phyloP scores from a whole-genome alignment of 2,797 vertebrate genomes.

The Scarus forsteni region DNA sequence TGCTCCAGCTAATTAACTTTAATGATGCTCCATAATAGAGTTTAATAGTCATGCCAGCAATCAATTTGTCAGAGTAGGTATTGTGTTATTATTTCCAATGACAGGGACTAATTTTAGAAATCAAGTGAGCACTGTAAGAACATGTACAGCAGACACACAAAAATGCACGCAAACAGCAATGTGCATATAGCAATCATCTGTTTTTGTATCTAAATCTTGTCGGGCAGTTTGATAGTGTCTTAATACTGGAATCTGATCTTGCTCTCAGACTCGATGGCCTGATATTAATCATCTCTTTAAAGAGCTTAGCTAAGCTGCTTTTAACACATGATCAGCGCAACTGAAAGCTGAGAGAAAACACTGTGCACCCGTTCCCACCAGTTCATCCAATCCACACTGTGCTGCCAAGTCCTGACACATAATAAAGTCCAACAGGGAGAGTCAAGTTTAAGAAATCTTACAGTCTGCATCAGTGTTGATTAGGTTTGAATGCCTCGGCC shows the following conservation, averaged over 20 bases:
- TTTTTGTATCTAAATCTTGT: slow-evolving; percentile 23
- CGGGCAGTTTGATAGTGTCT: slow-evolving; percentile 40
- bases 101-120: slow-evolving; percentile 25
- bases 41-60: slow-evolving; percentile 46
- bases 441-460: not conserved
- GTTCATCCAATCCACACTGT: slow-evolving; percentile 35
- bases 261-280: slow-evolving; percentile 25
- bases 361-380: slow-evolving; percentile 41
- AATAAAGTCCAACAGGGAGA: slow-evolving; percentile 6
- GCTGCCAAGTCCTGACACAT: slow-evolving; percentile 47
- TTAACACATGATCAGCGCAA: slow-evolving; percentile 57
- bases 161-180: slow-evolving; percentile 28
- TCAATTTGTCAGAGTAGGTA: slow-evolving; percentile 56
- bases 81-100: slow-evolving; percentile 32
- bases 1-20: slow-evolving; percentile 57
- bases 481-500: no score
- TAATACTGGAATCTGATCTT: slow-evolving; percentile 56
- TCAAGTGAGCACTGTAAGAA: slow-evolving; percentile 11
- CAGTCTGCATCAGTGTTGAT: no score
- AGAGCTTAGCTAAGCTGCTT: slow-evolving; percentile 69
- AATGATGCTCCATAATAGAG: slow-evolving; percentile 52
- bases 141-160: slow-evolving; percentile 2
- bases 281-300: slow-evolving; percentile 58
- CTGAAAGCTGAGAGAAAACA: slow-evolving; percentile 48
- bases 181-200: slow-evolving; percentile 32